Conservation (phyloP, 2,888 invertebrate species). For the Tiphia femorata region DNA sequence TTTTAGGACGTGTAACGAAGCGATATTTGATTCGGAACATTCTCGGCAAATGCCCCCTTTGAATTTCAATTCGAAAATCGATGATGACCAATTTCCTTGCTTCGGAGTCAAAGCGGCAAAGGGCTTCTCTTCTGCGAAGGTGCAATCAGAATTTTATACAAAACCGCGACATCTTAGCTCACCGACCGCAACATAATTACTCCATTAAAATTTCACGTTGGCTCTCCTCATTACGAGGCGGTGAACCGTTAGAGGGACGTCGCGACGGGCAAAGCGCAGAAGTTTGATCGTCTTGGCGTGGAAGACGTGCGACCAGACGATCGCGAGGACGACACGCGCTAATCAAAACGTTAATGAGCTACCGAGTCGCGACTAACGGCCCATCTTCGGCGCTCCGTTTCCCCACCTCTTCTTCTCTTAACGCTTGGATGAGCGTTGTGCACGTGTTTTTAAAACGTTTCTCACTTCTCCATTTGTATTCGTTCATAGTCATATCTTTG, state of each 20-base stretch:
- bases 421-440: not conserved
- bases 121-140: too few species aligned
- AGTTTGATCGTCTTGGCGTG: constrained; percentile 53
- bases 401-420: constrained; percentile 15
- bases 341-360: constrained; percentile 60
- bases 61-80: too few species aligned
- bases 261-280: constrained; percentile 29
- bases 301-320: constrained; percentile 12
- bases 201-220: constrained; percentile 51
- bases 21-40: too few species aligned
- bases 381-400: constrained; percentile 42
- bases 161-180: constrained; percentile 13
- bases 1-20: too few species aligned
- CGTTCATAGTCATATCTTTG: too few species aligned
- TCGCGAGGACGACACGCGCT: constrained; percentile 41
- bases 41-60: too few species aligned
- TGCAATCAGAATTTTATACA: constrained; percentile 20
- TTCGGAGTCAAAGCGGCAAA: too few species aligned
- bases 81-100: not conserved
- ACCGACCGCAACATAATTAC: constrained; percentile 49
- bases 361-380: constrained; percentile 54
- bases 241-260: constrained; percentile 25
- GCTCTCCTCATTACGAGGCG: constrained; percentile 47
- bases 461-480: not conserved
- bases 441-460: not conserved